Conservation (phyloP, 2,113 vertebrate species). For the Rousettus leschenaultii region DNA sequence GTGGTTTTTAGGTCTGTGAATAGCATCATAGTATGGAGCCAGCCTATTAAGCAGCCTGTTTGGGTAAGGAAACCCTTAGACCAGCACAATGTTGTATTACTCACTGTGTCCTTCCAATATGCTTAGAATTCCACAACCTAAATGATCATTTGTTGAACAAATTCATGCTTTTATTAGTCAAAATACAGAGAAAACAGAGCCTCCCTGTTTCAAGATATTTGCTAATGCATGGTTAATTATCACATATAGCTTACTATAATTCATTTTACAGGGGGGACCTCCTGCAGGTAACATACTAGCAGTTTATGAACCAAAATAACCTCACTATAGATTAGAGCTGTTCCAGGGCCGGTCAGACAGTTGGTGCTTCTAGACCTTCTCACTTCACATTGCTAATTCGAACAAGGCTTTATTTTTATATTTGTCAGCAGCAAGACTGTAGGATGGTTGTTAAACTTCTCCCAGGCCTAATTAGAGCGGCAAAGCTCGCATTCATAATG, state of each 20-base stretch:
- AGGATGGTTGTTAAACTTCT: constrained; percentile 93
- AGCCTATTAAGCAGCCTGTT: constrained; percentile 89
- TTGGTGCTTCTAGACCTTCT: constrained; percentile 89
- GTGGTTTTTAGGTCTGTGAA: constrained; percentile 87
- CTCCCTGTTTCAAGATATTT: constrained; percentile 90
- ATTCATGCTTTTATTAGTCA: constrained; percentile 91
- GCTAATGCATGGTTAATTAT: constrained; percentile 92
- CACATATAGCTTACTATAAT: constrained; percentile 92
- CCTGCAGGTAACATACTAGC: constrained; percentile 89
- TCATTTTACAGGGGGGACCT: constrained; percentile 89
- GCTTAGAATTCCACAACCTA: constrained; percentile 87
- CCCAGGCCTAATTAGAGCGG: constrained; percentile 93
- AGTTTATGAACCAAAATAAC: constrained; percentile 92
- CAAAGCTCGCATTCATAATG: constrained; percentile 94
- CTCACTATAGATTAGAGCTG: constrained; percentile 88
- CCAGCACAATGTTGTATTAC: constrained; percentile 87
- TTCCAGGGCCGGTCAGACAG: constrained; percentile 87
- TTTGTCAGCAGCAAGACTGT: constrained; percentile 93
- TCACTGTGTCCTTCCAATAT: constrained; percentile 87
- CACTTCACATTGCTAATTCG: constrained; percentile 91
- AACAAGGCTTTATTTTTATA: constrained; percentile 97
- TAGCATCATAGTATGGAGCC: constrained; percentile 85
- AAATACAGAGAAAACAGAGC: constrained; percentile 89
- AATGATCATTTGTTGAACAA: constrained; percentile 93
- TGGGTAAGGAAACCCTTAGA: constrained; percentile 88